phyloP scores from a whole-genome alignment of 2,888 invertebrate genomes.

The Dione juno region DNA sequence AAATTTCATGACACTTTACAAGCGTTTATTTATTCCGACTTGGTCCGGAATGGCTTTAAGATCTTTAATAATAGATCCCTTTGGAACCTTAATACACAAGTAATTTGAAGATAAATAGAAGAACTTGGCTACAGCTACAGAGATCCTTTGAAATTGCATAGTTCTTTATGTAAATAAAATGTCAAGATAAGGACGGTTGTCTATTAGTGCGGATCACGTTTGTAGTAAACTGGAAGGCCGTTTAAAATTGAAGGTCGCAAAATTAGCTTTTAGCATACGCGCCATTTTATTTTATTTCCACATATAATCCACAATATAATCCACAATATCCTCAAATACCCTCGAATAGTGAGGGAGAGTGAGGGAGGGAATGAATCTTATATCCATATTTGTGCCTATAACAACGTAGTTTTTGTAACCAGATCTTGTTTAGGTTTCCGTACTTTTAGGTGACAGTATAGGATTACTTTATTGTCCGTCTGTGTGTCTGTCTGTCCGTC shows the following conservation, averaged over 20 bases:
- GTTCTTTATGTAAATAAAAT: constrained; percentile 5
- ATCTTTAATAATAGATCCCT: constrained; percentile 1
- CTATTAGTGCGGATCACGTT: neutral
- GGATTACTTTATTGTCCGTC: too few species aligned
- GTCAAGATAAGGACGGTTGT: neutral
- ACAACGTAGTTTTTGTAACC: too few species aligned
- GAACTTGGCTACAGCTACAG: neutral
- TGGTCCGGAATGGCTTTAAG: neutral
- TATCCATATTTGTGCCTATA: too few species aligned
- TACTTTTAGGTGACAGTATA: too few species aligned
- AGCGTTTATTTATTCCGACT: constrained; percentile 3
- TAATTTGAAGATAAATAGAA: constrained; percentile 1
- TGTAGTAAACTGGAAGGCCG: neutral
- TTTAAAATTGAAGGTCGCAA: neutral
- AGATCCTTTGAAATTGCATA: neutral
- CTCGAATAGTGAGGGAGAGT: too few species aligned
- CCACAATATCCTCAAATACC: too few species aligned
- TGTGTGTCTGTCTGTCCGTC: too few species aligned
- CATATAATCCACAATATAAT: too few species aligned
- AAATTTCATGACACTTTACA: neutral
- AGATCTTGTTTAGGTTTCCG: too few species aligned
- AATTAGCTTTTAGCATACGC: too few species aligned
- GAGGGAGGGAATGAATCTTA: too few species aligned
- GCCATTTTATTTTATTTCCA: too few species aligned
- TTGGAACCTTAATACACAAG: neutral